Base-by-base conservation (phyloP, 2,113 vertebrate species). In the Scortum barcoo region DNA sequence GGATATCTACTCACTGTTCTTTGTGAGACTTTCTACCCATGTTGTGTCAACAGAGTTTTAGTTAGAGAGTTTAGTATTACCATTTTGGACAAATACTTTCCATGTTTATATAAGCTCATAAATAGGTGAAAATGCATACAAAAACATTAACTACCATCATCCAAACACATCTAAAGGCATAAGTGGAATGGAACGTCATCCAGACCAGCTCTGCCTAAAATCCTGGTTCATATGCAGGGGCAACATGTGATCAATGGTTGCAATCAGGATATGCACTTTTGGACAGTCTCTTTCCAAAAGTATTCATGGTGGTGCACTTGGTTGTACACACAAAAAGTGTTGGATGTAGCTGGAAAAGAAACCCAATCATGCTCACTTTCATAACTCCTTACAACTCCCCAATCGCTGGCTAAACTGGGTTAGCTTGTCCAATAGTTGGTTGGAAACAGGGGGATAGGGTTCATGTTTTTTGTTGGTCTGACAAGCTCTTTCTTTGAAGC, bases 401-500 rank as follows among this genome's bases (percentile, higher is more conserved):
- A 44, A 4, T 14, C 42, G 12, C 42, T 44, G 42, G 46, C 5
- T 19, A 48, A 57, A 33, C 28, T 11, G 3, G 8, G 7, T 33
- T 28, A 60, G 30, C 57, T 20, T 33, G 28, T 33, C 17, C 16
- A 17, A 5, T 48, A 6, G 17, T 19, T 48, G 46, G 16, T 48
- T 5, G 6, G 16, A 19, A 48, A 46, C 44, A 46, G 14, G 5
- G 20, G 17, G 51, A 5, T 33, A 28, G 53, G 28, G 13, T 38
- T 60, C 28, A 38, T 26, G 19, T 40, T 38, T 63, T 61, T 30
- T 5, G 0, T 54, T 1, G 0, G 54, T 61, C 42, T 3, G 8
- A 50, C n/a, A 17, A 54, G 50, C 78, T 44, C 48, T 44, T 56
- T 28, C 30, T 68, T 68, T 68, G 19, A 81, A 69, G 40, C 78